Percentiles rank a stretch among this genome's conserved stretches.
Conservation (phyloP, 2,113 vertebrate species). For the Limanda limanda region DNA sequence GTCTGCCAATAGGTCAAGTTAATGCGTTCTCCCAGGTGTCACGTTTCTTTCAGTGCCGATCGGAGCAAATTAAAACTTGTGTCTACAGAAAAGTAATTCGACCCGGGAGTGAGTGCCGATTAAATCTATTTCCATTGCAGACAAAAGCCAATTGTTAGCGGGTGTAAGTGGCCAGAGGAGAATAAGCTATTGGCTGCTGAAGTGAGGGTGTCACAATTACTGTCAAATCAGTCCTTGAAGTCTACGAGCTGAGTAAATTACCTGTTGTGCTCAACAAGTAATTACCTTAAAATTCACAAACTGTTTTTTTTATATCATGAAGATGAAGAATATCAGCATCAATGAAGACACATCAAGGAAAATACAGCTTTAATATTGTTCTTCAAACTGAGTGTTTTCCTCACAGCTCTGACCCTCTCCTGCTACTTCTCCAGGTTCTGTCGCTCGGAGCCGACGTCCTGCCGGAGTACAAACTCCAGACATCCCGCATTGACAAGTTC, state of each 20-base stretch:
- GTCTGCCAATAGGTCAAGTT: too few species aligned
- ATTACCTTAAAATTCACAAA: conserved; percentile 12
- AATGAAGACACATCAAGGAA: background rate
- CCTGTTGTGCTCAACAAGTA: conserved; percentile 28
- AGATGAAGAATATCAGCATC: background rate
- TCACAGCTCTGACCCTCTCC: conserved; percentile 15
- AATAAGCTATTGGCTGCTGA: too few species aligned
- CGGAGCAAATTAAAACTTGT: too few species aligned
- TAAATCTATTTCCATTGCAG: too few species aligned
- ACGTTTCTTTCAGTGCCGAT: too few species aligned
- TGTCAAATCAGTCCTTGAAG: conserved; percentile 31
- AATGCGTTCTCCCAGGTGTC: too few species aligned
- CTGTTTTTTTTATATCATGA: background rate
- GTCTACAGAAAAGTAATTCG: too few species aligned
- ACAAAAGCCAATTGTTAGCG: too few species aligned
- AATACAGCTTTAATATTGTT: background rate
- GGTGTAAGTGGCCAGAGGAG: too few species aligned
- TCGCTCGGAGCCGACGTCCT: conserved; percentile 97
- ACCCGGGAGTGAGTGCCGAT: too few species aligned
- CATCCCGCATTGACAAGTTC: conserved; percentile 96
- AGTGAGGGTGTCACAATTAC: conserved; percentile 15
- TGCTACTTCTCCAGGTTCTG: conserved; percentile 85
- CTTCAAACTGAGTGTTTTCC: too few species aligned
- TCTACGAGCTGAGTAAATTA: conserved; percentile 38
- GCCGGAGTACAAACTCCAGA: conserved; percentile 99